Percentiles rank a stretch among this genome's conserved stretches.
Conservation (phyloP, 2,888 invertebrate species). For the Polyommatus icarus region DNA sequence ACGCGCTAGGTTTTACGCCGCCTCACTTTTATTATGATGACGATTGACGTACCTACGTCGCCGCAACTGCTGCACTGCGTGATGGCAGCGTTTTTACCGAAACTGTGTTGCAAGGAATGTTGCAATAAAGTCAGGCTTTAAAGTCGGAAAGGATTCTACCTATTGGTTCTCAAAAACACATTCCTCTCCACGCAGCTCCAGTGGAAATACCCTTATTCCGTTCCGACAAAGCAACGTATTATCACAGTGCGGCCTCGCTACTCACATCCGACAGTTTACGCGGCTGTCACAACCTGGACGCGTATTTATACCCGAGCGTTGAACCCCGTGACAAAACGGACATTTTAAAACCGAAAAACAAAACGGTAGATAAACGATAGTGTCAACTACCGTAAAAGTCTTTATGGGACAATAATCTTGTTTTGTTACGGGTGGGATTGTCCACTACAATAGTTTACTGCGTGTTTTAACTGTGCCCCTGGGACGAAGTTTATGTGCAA, state of each 20-base stretch:
- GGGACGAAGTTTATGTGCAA: constrained; percentile 5
- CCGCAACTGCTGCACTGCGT: neutral
- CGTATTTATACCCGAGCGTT: constrained; percentile 55
- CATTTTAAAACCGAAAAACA: constrained; percentile 44
- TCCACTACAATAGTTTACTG: constrained; percentile 27
- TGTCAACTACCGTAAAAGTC: constrained; percentile 54
- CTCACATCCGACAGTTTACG: constrained; percentile 64
- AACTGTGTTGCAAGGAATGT: too few species aligned
- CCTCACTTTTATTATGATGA: too few species aligned
- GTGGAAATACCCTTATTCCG: neutral
- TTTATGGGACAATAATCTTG: constrained; percentile 47
- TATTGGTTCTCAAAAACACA: neutral
- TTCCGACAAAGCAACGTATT: neutral
- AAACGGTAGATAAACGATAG: constrained; percentile 51
- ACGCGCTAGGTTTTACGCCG: too few species aligned
- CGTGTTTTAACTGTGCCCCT: neutral
- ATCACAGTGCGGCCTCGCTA: neutral
- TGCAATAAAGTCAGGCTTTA: neutral
- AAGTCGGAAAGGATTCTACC: neutral
- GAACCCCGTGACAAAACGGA: constrained; percentile 59
- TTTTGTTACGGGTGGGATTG: constrained; percentile 40
- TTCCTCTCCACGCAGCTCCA: neutral
- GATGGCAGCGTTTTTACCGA: too few species aligned
- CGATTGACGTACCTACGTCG: neutral
- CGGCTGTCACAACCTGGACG: constrained; percentile 43